phyloP scores from a whole-genome alignment of 2,113 vertebrate species.

The Channa maculata region DNA sequence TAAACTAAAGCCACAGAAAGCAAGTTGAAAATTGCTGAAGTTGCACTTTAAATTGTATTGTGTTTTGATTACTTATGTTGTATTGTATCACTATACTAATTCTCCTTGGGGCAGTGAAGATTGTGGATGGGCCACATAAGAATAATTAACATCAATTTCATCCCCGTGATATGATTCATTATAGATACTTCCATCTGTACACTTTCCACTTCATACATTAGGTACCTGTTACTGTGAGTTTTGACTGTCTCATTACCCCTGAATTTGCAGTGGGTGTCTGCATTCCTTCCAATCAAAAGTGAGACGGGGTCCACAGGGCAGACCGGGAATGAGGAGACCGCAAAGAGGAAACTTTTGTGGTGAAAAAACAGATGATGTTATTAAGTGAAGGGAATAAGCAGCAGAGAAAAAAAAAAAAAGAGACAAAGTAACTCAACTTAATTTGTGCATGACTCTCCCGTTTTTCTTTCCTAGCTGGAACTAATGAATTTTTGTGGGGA shows the following conservation, averaged over 20 bases:
- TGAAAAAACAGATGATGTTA: constrained; percentile 39
- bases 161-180: too few relatives aligned
- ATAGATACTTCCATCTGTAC: too few relatives aligned
- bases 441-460: constrained; percentile 41
- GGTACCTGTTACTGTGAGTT: not conserved
- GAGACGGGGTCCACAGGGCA: constrained; percentile 29
- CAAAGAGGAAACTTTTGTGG: constrained; percentile 11
- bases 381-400: constrained; percentile 49
- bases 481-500: constrained; percentile 64
- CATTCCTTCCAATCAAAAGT: constrained; percentile 71
- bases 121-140: too few relatives aligned
- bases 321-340: constrained; percentile 21
- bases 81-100: too few relatives aligned
- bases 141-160: too few relatives aligned
- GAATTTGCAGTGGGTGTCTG: constrained; percentile 31
- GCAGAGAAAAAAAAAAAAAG: constrained; percentile 20
- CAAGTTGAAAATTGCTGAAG: too few relatives aligned
- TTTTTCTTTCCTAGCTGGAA: constrained; percentile 60
- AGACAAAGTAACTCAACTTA: constrained; percentile 54
- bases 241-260: constrained; percentile 3
- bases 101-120: too few relatives aligned
- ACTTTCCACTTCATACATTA: not conserved
- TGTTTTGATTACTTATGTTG: too few relatives aligned
- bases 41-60: too few relatives aligned
- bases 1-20: too few relatives aligned